phyloP scores from a whole-genome alignment of 2,113 vertebrate genomes.

The Poeciliopsis prolifica region DNA sequence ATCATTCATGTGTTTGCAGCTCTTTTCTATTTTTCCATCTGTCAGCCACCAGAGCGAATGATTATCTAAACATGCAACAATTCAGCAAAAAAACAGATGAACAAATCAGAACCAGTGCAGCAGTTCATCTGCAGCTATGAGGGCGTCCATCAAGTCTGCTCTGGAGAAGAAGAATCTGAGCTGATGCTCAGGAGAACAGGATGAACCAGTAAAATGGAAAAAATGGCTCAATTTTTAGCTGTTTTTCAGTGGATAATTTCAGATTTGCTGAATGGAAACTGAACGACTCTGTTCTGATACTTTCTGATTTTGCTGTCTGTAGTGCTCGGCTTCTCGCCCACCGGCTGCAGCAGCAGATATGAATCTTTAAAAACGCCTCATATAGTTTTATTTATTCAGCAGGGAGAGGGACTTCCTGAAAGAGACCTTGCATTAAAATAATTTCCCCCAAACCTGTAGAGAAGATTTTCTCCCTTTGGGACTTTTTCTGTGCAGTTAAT shows the following conservation, averaged over 20 bases:
- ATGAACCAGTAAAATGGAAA: not conserved
- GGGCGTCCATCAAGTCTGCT: too few species aligned
- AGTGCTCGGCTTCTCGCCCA: not conserved
- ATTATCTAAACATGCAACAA: too few species aligned
- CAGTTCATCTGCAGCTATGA: too few species aligned
- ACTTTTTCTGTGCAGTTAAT: not conserved
- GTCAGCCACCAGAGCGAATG: too few species aligned
- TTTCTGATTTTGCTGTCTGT: not conserved
- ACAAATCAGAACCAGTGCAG: too few species aligned
- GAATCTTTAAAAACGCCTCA: not conserved
- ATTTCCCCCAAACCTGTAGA: not conserved
- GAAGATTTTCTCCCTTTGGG: not conserved
- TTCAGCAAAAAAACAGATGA: too few species aligned
- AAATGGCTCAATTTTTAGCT: not conserved
- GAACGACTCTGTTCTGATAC: constrained; percentile 8
- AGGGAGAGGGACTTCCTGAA: not conserved
- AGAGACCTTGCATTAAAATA: not conserved
- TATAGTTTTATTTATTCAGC: constrained; percentile 2
- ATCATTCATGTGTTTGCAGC: too few species aligned
- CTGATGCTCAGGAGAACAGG: not conserved
- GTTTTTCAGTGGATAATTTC: not conserved
- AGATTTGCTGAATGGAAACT: not conserved
- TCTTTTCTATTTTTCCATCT: too few species aligned
- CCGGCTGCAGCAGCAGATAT: not conserved
- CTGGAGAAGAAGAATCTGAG: too few species aligned